phyloP scores from a whole-genome alignment of 2,113 vertebrate species.

The Microtus montanus region DNA sequence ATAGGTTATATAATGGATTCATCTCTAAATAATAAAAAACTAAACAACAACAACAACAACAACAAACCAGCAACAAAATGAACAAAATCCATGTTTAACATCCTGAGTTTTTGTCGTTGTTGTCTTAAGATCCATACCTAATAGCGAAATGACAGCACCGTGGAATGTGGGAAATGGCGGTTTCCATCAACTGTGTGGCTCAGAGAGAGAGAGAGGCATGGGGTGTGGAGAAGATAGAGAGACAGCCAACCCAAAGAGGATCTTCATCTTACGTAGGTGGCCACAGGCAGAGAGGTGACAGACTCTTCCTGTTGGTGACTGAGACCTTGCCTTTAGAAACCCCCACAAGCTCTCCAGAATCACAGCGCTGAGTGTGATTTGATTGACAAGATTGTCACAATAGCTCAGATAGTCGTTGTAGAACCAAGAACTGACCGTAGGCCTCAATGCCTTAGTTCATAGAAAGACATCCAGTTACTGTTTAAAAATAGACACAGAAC shows the following conservation, averaged over 20 bases:
- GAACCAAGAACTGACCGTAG: neutral
- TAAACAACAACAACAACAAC: neutral
- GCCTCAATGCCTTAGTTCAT: neutral
- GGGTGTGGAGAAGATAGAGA: neutral
- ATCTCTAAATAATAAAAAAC: neutral
- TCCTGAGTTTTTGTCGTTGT: too few species aligned
- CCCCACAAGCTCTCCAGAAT: neutral
- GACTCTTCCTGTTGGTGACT: too few species aligned
- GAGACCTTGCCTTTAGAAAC: neutral
- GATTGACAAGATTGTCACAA: neutral
- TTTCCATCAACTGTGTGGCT: neutral
- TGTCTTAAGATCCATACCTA: neutral
- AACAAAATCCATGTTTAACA: neutral
- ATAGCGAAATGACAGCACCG: neutral
- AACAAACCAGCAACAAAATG: neutral
- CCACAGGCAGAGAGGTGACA: fast-evolving
- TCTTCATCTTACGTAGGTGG: neutral
- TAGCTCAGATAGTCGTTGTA: neutral
- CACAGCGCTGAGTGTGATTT: neutral
- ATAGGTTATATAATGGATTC: neutral
- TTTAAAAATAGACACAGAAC: neutral
- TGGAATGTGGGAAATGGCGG: neutral
- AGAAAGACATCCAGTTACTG: neutral
- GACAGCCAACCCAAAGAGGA: neutral
- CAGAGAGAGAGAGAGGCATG: neutral